Conservation (phyloP, 2,113 vertebrate species). For the Heteronetta atricapilla region DNA sequence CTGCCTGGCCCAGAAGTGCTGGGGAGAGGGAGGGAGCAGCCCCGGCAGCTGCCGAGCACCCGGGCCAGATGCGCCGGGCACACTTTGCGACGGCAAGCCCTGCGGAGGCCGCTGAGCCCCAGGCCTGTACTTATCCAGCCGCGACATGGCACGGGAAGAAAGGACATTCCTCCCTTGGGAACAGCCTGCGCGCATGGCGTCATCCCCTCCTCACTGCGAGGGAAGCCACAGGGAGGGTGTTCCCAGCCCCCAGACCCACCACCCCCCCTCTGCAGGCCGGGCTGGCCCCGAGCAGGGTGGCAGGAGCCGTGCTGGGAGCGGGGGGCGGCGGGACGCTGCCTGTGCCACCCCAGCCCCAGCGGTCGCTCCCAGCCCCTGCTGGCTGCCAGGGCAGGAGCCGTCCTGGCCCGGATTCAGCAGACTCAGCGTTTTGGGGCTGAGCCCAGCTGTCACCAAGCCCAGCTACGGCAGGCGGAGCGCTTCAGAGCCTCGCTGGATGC, state of each 20-base stretch:
- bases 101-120: background rate
- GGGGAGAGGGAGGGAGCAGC: background rate
- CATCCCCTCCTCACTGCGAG: constrained; percentile 33
- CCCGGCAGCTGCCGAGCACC: background rate
- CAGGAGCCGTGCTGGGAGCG: background rate
- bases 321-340: constrained; percentile 15
- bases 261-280: background rate
- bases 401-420: constrained; percentile 4
- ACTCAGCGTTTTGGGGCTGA: constrained; percentile 29
- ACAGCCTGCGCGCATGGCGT: background rate
- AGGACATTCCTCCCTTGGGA: constrained; percentile 52
- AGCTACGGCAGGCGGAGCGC: background rate
- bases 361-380: background rate
- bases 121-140: constrained; percentile 40
- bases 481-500: background rate
- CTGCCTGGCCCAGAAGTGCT: background rate
- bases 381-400: background rate
- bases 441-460: background rate
- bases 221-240: constrained; percentile 64
- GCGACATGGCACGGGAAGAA: constrained; percentile 53
- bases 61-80: constrained; percentile 37
- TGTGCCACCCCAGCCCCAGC: background rate
- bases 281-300: background rate
- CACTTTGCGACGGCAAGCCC: background rate
- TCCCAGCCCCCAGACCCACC: background rate